Conservation (phyloP, 92 coral and sea anemone genomes). For the Epizoanthus illoricatus region DNA sequence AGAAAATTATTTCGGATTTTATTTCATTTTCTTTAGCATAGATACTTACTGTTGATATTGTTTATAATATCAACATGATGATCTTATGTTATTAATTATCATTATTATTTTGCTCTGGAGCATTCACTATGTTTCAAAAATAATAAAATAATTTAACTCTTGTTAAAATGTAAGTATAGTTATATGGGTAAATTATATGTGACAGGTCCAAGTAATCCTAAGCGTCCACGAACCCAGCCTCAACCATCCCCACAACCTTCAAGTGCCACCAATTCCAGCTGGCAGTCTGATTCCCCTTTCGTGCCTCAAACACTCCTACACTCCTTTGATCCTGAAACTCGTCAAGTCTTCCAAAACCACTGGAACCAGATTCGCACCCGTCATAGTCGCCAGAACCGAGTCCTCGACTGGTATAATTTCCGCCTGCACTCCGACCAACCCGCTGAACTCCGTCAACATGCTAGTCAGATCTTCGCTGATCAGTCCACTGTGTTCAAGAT, state of each 20-base stretch:
- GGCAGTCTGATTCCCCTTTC: not conserved
- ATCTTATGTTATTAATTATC: not conserved
- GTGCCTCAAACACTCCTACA: not conserved
- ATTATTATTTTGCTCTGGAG: not conserved
- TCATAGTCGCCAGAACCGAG: too few relatives aligned
- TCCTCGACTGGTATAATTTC: too few relatives aligned
- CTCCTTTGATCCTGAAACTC: not conserved
- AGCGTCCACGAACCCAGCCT: not conserved
- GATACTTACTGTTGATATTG: not conserved
- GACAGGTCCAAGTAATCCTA: not conserved
- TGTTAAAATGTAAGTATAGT: not conserved
- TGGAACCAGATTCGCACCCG: too few relatives aligned
- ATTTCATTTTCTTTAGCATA: not conserved
- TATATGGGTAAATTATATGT: not conserved
- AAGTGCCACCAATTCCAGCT: not conserved
- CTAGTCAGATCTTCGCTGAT: too few relatives aligned
- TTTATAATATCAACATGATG: not conserved
- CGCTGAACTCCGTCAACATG: too few relatives aligned
- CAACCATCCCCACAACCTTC: not conserved
- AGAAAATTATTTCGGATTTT: not conserved
- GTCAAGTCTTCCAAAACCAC: not conserved
- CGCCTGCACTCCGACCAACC: too few relatives aligned
- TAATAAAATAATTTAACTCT: not conserved
- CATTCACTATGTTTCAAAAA: too few relatives aligned
- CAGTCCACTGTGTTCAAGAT: too few relatives aligned